Base-by-base conservation (phyloP, 2,797 vertebrate species). In the Pachyuromys duprasi region DNA sequence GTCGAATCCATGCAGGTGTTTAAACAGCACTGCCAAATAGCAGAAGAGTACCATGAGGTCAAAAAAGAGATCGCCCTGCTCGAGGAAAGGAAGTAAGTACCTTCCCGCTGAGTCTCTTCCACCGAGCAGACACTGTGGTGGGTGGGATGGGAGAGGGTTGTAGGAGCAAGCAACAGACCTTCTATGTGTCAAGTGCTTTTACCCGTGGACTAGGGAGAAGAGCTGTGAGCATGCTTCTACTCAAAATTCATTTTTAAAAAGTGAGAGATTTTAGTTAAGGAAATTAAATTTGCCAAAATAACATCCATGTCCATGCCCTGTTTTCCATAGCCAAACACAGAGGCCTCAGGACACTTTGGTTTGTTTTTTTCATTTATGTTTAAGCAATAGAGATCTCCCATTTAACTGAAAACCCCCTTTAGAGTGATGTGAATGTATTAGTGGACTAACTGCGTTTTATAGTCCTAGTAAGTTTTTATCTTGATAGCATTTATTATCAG, bases 1-100 rank as follows among this genome's bases (percentile, higher is more conserved):
- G 98, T 98, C 96, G 99, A 99, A 98, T 99, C 99, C 72, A 99
- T 99, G 96, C 99, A 99, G 97, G 99, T 99, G 92, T 99, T 99
- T 98, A 99, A 98, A 98, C 99, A 99, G 90, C 99, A 99, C 98
- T 99, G 99, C 98, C 99, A 99, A 98, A 99, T 99, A 98, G 99
- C 99, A 36, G 99, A 99, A 97, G 99, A 99, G 89, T 99, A 99
- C 97, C 99, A 99, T 98, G 99, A 99, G 95, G 99, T 99, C 98
- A 99, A 99, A 98, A 99, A 99, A 36, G 99, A 99, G 98, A 99
- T 99, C 12, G 98, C 99, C 55, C 97, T 99, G 62, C 99, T 99
- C 28, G 99, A 99, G 98, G 99, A 99, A 95, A 99, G 99, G 98
- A 99, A 99, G 99, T 99, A 98, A 99, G 99, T 98, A 94, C 62